phyloP scores from a whole-genome alignment of 2,888 invertebrate species.

The Zonitis immaculata region DNA sequence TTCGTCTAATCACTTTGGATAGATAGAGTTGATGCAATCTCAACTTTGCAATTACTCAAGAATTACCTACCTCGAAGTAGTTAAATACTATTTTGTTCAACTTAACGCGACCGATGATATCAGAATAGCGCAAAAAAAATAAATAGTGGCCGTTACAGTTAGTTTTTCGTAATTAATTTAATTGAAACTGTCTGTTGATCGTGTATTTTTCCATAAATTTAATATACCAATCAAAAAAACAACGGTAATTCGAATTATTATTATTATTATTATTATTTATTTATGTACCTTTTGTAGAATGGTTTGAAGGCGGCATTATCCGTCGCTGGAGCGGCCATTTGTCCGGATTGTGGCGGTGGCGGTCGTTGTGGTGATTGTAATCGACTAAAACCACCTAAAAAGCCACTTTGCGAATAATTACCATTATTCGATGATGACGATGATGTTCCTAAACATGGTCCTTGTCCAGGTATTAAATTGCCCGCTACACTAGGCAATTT shows the following conservation, averaged over 20 bases:
- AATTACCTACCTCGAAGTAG: not conserved
- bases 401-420: constrained; percentile 54
- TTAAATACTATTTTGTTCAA: constrained; percentile 3
- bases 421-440: constrained; percentile 55
- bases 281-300: constrained; percentile 86
- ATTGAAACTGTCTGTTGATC: constrained; percentile 3
- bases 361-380: constrained; percentile 48
- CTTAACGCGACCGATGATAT: constrained; percentile 5
- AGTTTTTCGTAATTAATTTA: constrained; percentile 5
- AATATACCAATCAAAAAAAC: not conserved
- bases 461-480: constrained; percentile 57
- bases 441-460: constrained; percentile 48
- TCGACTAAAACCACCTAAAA: constrained; percentile 45
- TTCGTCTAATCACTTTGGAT: not conserved
- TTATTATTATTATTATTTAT: not conserved
- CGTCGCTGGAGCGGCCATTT: constrained; percentile 43
- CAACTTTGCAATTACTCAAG: not conserved
- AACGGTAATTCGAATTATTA: not conserved
- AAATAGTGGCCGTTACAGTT: constrained; percentile 3
- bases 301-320: constrained; percentile 77
- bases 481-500: constrained; percentile 78
- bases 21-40: not conserved
- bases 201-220: constrained; percentile 3
- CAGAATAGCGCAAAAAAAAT: constrained; percentile 1
- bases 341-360: constrained; percentile 47